Evolutionary conservation across 2,113 vertebrate genomes (phyloP), one percentile per base, ranked within the genome.

Genomic region (Recurvirostra avosetta): DNA sequence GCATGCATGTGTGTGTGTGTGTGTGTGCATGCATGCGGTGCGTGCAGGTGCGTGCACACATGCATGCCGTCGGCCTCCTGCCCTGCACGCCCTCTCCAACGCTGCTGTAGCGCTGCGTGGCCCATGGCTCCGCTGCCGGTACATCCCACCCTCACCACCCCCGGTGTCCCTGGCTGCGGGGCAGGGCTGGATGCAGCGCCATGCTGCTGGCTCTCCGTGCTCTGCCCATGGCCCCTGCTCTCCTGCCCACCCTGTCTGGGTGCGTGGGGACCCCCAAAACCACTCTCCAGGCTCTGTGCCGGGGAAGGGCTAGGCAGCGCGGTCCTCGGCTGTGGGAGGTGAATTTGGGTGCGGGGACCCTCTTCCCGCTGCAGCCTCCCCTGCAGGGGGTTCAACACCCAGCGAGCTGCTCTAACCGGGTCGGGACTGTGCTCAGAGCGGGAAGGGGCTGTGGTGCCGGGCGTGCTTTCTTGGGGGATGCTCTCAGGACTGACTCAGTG

Each of bases 381-480:
- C 43, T 0, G 2, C 45, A 1, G 49, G 38, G 62, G 62, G 30
- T 32, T 30, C 0, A 25, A 8, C 41, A 8, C 45, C 56, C 71
- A 7, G 8, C 0, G 3, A 43, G 52, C 52, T 0, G 34, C 90
- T 63, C 65, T 27, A 12, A 9, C 3, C 2, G 2, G 56, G 32
- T 0, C 0, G 2, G 40, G 75, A 62, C 70, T 52, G 71, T 0
- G 10, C 12, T 1, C 0, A 0, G 74, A 6, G 70, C 1, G 6
- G 82, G 82, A 52, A 40, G 47, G 59, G 88, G 67, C 76, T 63
- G 65, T 0, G 7, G 56, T 9, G 1, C 19, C 0, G 2, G 59
- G 50, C 0, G 8, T 13, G 7, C 22, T 88, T 23, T 34, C 27
- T 49, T 23, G 10, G 38, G 61, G 52, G 53, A 22, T 59, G 82